A percentile compares a stretch with the other conserved stretches of the same genome.
Conservation (phyloP, 2,888 invertebrate species). For the Eilema griseolum region DNA sequence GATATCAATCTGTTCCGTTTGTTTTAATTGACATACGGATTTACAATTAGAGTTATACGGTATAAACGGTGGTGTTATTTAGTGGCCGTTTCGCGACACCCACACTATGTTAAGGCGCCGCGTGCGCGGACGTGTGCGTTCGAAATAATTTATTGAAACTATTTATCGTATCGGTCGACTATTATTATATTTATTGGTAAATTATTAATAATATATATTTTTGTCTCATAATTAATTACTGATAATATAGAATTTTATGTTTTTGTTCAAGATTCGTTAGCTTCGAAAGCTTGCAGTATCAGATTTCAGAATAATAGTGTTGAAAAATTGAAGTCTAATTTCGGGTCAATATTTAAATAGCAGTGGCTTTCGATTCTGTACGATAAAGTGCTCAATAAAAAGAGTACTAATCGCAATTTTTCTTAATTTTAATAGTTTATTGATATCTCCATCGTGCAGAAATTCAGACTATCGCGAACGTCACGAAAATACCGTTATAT, state of each 20-base stretch:
- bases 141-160: conserved; percentile 23
- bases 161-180: conserved; percentile 1
- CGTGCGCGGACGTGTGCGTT: conserved; percentile 18
- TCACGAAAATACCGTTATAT: not conserved
- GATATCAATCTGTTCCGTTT: conserved; percentile 63
- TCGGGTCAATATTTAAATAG: not conserved
- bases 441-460: not conserved
- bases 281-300: not conserved
- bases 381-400: not conserved
- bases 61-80: conserved; percentile 49
- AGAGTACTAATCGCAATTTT: not conserved
- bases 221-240: not conserved
- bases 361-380: not conserved
- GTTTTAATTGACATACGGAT: conserved; percentile 63
- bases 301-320: not conserved
- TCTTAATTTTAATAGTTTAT: not conserved
- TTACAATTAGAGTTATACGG: conserved; percentile 56
- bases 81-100: conserved; percentile 58
- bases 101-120: conserved; percentile 52
- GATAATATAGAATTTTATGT: not conserved
- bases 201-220: not conserved
- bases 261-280: not conserved
- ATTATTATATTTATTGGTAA: conserved; percentile 14
- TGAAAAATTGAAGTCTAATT: not conserved
- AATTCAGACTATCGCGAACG: not conserved